Evolutionary conservation across 2,888 invertebrate genomes (phyloP).

Genomic region (Gibbula magus): DNA sequence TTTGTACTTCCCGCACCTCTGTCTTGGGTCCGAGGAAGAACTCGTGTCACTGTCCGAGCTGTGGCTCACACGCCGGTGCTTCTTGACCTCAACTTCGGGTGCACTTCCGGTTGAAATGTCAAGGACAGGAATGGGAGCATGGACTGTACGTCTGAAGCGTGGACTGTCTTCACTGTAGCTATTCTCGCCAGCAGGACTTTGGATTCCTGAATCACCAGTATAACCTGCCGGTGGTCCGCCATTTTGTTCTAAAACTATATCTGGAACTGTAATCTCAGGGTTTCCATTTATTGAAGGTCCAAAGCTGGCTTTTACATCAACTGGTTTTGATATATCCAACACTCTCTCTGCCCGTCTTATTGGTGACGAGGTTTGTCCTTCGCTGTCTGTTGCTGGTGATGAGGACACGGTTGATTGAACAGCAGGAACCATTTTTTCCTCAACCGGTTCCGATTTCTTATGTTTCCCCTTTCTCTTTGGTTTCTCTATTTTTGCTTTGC

Average conservation of each 20-base stretch:
- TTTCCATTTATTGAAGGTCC: no score
- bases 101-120: not conserved
- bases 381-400: not conserved
- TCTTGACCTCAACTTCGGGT: not conserved
- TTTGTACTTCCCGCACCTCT: not conserved
- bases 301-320: not conserved
- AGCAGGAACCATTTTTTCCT: not conserved
- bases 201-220: not conserved
- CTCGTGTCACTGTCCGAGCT: not conserved
- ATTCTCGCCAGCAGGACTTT: not conserved
- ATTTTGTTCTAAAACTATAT: not conserved
- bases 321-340: not conserved
- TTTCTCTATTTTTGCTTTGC: constrained; percentile 5
- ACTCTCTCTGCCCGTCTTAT: not conserved
- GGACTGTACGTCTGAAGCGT: not conserved
- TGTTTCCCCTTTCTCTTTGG: constrained; percentile 9
- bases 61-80: not conserved
- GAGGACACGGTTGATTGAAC: not conserved
- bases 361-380: not conserved
- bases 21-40: not conserved
- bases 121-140: not conserved
- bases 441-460: not conserved
- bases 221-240: not conserved
- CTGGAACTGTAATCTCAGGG: not conserved
- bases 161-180: not conserved